These are phyloP conservation scores for Lathronympha strigana DNA, from an alignment of 2,888 invertebrate genomes.

Conservation along the genomic window DNA sequence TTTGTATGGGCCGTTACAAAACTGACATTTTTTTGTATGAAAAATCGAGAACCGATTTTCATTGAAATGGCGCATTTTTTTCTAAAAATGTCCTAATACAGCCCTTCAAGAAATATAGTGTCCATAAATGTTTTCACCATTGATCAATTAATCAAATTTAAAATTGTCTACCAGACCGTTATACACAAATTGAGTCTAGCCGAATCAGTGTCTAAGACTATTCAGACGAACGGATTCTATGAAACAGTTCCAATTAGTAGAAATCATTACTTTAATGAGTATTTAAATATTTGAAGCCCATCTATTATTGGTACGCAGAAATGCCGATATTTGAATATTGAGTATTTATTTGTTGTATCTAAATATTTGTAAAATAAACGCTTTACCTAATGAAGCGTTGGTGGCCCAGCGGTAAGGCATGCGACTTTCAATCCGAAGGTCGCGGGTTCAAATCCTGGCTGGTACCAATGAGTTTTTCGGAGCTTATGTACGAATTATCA, in stretches of 20 bases:
- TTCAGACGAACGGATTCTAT: slow-evolving; percentile 24
- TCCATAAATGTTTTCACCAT: not conserved
- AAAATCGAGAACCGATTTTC: no score
- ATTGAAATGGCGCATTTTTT: no score
- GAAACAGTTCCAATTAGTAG: slow-evolving; percentile 26
- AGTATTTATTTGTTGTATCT: not conserved
- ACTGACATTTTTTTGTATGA: no score
- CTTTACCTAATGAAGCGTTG: no score
- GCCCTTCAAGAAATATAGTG: not conserved
- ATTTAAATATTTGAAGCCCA: slow-evolving; percentile 14
- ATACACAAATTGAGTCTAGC: slow-evolving; percentile 19
- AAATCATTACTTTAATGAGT: slow-evolving; percentile 30
- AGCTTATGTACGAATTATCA: no score
- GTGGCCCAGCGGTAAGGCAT: no score
- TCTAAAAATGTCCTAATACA: no score
- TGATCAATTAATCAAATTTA: slow-evolving; percentile 26
- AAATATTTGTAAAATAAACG: no score
- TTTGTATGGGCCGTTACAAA: no score
- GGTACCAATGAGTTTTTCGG: no score
- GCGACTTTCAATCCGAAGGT: no score
- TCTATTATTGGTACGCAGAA: slow-evolving; percentile 10
- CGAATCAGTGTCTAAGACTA: slow-evolving; percentile 20
- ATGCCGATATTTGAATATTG: not conserved
- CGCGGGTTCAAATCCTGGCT: no score
- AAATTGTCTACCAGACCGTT: slow-evolving; percentile 24